Conservation (phyloP, 2,888 invertebrate species). For the Temnothorax ravouxi region DNA sequence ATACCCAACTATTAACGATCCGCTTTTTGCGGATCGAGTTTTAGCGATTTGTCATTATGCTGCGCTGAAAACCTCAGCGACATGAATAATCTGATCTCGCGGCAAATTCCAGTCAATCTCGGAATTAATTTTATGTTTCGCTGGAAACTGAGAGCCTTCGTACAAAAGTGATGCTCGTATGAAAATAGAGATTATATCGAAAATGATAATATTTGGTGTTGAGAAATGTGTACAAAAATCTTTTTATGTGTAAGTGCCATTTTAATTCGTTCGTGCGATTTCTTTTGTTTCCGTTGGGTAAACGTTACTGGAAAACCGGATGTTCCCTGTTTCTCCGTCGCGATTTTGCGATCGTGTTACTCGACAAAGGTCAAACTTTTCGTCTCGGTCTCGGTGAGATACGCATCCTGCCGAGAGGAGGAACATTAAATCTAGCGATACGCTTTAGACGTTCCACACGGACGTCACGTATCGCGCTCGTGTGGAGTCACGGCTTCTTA, state of each 20-base stretch:
- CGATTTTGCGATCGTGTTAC: constrained; percentile 20
- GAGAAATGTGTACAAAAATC: background rate
- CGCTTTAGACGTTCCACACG: constrained; percentile 60
- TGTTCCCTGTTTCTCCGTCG: constrained; percentile 5
- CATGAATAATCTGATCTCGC: constrained; percentile 21
- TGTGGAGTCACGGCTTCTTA: constrained; percentile 74
- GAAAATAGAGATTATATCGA: background rate
- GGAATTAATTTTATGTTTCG: background rate
- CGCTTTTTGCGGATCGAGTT: constrained; percentile 39
- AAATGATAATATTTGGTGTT: constrained; percentile 2
- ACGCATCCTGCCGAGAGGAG: constrained; percentile 43
- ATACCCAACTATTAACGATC: constrained; percentile 26
- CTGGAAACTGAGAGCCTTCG: background rate
- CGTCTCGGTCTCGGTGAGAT: constrained; percentile 31
- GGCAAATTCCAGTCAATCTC: constrained; percentile 11
- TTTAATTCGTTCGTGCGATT: background rate
- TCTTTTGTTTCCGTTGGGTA: background rate
- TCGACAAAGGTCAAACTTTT: constrained; percentile 24
- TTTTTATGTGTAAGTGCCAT: background rate
- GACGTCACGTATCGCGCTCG: constrained; percentile 67
- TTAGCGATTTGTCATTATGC: constrained; percentile 53
- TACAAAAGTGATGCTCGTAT: too few species aligned
- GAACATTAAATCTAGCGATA: constrained; percentile 50
- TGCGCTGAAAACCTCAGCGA: background rate
- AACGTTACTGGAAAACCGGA: constrained; percentile 1